These are phyloP conservation scores for Drosophila eohydei DNA, from an alignment of 2,888 invertebrate species.

Conservation along the genomic window DNA sequence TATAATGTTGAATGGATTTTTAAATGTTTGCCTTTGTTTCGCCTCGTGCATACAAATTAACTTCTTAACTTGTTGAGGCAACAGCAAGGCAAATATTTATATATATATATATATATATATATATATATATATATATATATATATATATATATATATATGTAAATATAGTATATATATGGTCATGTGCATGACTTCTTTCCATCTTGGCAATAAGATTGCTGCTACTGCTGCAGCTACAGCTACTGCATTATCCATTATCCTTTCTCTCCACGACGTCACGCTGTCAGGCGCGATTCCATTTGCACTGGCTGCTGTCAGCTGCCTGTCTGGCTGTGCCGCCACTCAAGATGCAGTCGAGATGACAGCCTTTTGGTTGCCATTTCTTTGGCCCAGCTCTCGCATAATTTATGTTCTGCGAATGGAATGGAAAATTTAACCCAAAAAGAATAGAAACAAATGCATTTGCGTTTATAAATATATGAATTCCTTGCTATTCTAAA, in stretches of 20 bases:
- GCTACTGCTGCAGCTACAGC: conserved; percentile 7
- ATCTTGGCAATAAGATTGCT: conserved; percentile 6
- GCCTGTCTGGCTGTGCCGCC: conserved; percentile 28
- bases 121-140: background rate
- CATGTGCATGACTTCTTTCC: conserved; percentile 20
- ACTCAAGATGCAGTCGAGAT: conserved; percentile 62
- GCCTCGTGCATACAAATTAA: conserved; percentile 42
- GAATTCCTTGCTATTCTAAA: conserved; percentile 9
- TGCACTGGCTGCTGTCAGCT: conserved; percentile 61
- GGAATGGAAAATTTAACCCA: conserved; percentile 41
- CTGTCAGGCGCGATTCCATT: conserved; percentile 66
- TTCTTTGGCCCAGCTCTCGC: conserved; percentile 37
- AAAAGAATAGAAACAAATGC: background rate
- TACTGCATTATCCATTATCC: conserved; percentile 39
- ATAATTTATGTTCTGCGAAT: conserved; percentile 47
- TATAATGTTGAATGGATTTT: conserved; percentile 41
- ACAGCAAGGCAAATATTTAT: conserved; percentile 33
- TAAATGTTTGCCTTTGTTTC: conserved; percentile 10
- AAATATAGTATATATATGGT: background rate
- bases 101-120: conserved; percentile 15
- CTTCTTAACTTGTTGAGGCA: conserved; percentile 36
- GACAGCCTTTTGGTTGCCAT: conserved; percentile 67
- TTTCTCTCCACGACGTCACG: conserved; percentile 14
- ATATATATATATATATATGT: background rate
- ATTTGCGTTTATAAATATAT: conserved; percentile 21